Conservation (phyloP, 2,113 vertebrate species). For the Cyprinodon tularosa region DNA sequence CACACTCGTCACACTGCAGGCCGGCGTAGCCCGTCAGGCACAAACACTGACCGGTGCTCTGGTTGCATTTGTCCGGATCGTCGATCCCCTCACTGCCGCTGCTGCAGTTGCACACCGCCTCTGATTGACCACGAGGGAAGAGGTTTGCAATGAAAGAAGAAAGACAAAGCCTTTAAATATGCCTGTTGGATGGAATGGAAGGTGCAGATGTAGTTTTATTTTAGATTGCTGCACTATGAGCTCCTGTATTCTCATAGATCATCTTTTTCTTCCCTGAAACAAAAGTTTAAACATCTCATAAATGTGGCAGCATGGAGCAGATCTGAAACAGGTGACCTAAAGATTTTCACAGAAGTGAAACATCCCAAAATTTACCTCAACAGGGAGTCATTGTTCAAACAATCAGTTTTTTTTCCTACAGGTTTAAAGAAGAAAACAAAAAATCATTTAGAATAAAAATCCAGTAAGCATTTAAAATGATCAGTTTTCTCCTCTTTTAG, state of each 20-base stretch:
- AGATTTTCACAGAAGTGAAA: neutral
- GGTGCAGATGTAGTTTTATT: neutral
- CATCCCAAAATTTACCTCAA: neutral
- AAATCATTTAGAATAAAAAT: neutral
- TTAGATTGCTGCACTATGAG: neutral
- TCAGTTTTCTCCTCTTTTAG: neutral
- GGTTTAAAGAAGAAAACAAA: neutral
- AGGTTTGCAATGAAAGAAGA: constrained; percentile 1
- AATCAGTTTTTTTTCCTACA: neutral
- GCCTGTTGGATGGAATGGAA: neutral
- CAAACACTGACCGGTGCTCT: constrained; percentile 75
- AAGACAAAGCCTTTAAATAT: neutral
- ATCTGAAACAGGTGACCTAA: neutral
- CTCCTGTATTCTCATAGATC: neutral
- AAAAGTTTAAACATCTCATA: neutral
- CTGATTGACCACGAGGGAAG: constrained; percentile 30
- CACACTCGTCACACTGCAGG: constrained; percentile 80
- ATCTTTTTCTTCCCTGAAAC: neutral
- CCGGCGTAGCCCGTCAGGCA: constrained; percentile 76
- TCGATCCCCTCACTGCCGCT: constrained; percentile 71
- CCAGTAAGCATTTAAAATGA: neutral
- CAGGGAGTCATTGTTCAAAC: neutral
- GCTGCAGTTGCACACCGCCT: constrained; percentile 77
- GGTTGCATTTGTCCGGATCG: constrained; percentile 75
- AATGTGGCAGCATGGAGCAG: neutral